Evolutionary conservation across 1,140 invertebrate genomes (phyloP), one percentile per base, ranked within the genome.

Genomic region (Arion vulgaris): DNA sequence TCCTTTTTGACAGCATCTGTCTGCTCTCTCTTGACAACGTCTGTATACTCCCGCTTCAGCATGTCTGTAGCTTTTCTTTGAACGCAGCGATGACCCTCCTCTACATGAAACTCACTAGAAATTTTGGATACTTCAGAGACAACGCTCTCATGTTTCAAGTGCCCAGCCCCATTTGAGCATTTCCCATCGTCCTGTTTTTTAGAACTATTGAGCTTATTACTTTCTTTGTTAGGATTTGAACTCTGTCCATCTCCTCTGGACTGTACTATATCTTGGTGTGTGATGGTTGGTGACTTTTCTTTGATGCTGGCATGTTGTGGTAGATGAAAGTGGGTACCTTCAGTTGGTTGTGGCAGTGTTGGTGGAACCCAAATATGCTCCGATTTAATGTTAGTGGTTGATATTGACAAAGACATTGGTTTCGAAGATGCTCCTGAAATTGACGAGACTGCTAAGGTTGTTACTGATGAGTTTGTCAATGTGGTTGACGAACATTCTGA

Each of bases 321-420:
- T 2, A 32, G 62, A 5, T 34, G 62, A 32, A 28, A 32, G 79
- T 73, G 13, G 45, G 23, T 15, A 34, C 41, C 73, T 15, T 5
- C 1, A 41, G 23, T 38, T 4, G 66, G 39, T 1, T 57, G 45
- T 17, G 75, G 72, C 11, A 82, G 19, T 1, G 76, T 74, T 0
- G 82, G 75, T 1, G 68, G 75, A 34, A 80, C 36, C 68, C 77
- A 77, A 39, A 83, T 72, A 45, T 83, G 75, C 26, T 83, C 81
- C 4, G 81, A 77, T 19, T 72, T 68, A 0, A 78, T 34, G 26
- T 76, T 77, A 34, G 45, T 51, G 36, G 74, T 36, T 28, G 75
- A n/a, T 26, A 77, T 36, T 5, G 81, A 71, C 32, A 77, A 19
- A 26, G 81, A 66, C 9, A 75, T 23, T 0, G 71, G 81, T 9